phyloP scores from a whole-genome alignment of 2,888 invertebrate species.

The Caenorhabditis sinica region DNA sequence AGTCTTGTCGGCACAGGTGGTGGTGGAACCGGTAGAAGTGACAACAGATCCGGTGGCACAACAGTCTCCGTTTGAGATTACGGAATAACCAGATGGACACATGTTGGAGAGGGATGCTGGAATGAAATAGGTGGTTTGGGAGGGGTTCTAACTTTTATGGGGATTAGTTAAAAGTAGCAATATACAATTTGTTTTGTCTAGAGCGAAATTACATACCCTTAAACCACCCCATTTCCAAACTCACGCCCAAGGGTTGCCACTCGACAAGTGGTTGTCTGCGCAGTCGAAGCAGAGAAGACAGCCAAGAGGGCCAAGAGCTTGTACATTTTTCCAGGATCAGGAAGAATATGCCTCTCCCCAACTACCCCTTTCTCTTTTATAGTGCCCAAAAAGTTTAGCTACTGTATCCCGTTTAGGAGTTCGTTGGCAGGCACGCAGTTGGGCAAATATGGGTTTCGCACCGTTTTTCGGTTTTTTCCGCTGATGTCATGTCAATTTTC shows the following conservation, averaged over 20 bases:
- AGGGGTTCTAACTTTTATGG: not conserved
- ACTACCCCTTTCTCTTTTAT: not conserved
- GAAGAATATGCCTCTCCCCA: not conserved
- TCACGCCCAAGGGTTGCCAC: not conserved
- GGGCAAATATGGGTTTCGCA: not conserved
- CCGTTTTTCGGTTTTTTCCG: slow-evolving; percentile 15
- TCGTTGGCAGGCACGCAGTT: slow-evolving; percentile 1
- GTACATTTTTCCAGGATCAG: slow-evolving; percentile 9
- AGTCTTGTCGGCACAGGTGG: slow-evolving; percentile 19
- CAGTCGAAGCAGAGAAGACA: not conserved
- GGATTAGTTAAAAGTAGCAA: too few species aligned
- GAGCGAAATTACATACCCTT: not conserved
- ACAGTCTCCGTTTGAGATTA: not conserved
- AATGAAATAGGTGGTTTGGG: not conserved
- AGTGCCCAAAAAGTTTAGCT: not conserved
- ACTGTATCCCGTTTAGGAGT: slow-evolving; percentile 6
- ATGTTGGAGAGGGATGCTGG: not conserved
- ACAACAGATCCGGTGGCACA: not conserved
- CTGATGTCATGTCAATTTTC: not conserved
- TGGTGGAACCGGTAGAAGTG: not conserved
- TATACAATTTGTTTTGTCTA: too few species aligned
- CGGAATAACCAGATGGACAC: slow-evolving; percentile 19
- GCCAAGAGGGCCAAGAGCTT: slow-evolving; percentile 22
- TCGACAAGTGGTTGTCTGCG: not conserved
- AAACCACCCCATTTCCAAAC: slow-evolving; percentile 1